Percentiles rank a stretch among this genome's conserved stretches.
Conservation (phyloP, 2,888 invertebrate genomes). For the Hemithea aestivaria region DNA sequence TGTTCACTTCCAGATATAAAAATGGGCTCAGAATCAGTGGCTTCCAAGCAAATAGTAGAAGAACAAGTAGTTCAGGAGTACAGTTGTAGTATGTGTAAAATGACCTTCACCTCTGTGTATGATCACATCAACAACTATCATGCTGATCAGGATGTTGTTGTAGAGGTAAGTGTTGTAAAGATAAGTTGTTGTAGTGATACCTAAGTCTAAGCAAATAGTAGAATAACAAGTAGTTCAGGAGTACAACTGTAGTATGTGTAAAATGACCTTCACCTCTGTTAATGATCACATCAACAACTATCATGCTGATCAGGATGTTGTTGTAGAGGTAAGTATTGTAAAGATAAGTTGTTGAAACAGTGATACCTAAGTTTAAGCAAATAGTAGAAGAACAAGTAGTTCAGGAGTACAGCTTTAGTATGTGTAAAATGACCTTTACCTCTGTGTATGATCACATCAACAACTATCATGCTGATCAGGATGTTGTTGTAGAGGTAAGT, state of each 20-base stretch:
- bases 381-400: constrained; percentile 41
- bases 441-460: constrained; percentile 83
- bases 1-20: constrained; percentile 47
- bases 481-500: constrained; percentile 81
- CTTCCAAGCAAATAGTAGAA: constrained; percentile 51
- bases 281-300: constrained; percentile 82
- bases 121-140: constrained; percentile 83
- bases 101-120: constrained; percentile 81
- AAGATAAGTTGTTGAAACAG: too few relatives aligned
- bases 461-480: constrained; percentile 82
- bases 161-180: constrained; percentile 67
- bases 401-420: constrained; percentile 81
- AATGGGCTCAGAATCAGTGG: constrained; percentile 32
- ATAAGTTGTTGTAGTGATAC: too few relatives aligned
- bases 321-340: constrained; percentile 73
- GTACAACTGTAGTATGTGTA: constrained; percentile 83
- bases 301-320: constrained; percentile 84
- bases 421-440: constrained; percentile 81
- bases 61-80: constrained; percentile 51
- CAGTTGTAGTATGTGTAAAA: constrained; percentile 82
- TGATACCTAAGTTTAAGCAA: too few relatives aligned
- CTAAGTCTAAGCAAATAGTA: constrained; percentile 43
- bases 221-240: constrained; percentile 41
- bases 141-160: constrained; percentile 82
- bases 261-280: constrained; percentile 81